Conservation (phyloP, 2,888 invertebrate genomes). For the Glyphotaelius pellucidus region DNA sequence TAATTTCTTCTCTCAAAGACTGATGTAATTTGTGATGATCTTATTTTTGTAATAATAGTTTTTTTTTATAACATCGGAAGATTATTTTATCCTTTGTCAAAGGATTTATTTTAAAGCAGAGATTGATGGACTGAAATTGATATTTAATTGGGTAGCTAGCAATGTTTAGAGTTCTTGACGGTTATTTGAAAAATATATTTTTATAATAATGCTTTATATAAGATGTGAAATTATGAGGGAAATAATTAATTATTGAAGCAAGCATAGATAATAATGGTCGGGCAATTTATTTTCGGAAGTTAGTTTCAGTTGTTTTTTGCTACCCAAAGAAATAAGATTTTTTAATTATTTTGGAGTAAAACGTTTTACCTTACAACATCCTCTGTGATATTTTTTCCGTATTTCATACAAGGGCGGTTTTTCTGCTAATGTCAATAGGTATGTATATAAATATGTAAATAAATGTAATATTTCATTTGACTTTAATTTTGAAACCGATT, state of each 20-base stretch:
- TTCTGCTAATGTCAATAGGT: not conserved
- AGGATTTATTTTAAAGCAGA: not conserved
- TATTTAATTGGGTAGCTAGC: too few relatives aligned
- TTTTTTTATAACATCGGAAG: not conserved
- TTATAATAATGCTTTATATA: too few relatives aligned
- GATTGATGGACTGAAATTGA: too few relatives aligned
- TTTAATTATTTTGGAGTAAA: not conserved
- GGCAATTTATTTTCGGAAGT: too few relatives aligned
- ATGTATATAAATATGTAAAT: constrained; percentile 8
- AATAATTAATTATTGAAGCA: too few relatives aligned
- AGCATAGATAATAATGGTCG: too few relatives aligned
- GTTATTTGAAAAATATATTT: too few relatives aligned
- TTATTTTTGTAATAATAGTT: not conserved
- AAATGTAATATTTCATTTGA: not conserved
- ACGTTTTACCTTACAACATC: not conserved
- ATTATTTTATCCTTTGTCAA: not conserved
- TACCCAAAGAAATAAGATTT: not conserved
- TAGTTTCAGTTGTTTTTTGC: too few relatives aligned
- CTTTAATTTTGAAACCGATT: not conserved
- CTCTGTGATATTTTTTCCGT: not conserved
- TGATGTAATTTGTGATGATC: constrained; percentile 8
- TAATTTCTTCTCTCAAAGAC: not conserved
- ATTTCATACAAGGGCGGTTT: not conserved
- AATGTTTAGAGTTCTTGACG: too few relatives aligned
- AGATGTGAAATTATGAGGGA: too few relatives aligned